Evolutionary conservation across 37 sponge, comb jelly and placozoan species (phyloP).

Genomic region (Tethya wilhelma): DNA sequence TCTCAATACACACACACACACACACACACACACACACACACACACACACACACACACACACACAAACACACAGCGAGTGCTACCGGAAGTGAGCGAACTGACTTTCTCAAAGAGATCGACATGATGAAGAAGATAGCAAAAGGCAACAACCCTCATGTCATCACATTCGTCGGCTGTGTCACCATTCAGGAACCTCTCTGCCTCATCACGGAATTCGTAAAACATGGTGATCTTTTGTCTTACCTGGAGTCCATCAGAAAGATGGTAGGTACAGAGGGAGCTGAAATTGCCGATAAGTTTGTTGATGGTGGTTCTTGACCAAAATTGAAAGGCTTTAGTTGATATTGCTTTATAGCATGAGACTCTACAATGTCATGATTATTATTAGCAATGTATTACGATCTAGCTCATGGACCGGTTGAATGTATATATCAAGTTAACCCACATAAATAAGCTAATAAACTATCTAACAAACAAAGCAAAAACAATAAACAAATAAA

Average conservation of each 20-base stretch:
- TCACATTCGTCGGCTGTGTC: conserved; percentile 73
- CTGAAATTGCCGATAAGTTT: too few relatives aligned
- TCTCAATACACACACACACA: too few relatives aligned
- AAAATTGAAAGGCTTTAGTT: too few relatives aligned
- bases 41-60: not conserved
- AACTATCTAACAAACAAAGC: too few relatives aligned
- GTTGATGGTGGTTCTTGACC: too few relatives aligned
- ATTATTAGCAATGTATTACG: too few relatives aligned
- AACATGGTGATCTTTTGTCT: conserved; percentile 73
- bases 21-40: not conserved
- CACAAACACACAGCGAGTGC: conserved; percentile 24
- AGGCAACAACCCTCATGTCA: conserved; percentile 77
- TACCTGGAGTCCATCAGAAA: conserved; percentile 69
- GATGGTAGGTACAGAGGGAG: conserved; percentile 25
- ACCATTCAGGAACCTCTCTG: conserved; percentile 77
- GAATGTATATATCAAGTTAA: too few relatives aligned
- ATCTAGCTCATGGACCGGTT: too few relatives aligned
- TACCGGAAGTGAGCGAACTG: conserved; percentile 65
- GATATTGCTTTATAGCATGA: too few relatives aligned
- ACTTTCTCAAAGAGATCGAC: conserved; percentile 67
- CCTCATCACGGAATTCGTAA: conserved; percentile 79
- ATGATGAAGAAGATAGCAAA: conserved; percentile 71
- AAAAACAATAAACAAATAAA: too few relatives aligned
- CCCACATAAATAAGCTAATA: too few relatives aligned
- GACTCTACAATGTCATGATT: not conserved